Percentiles rank a stretch among this genome's conserved stretches.
These are phyloP conservation scores for Peromyscus leucopus DNA, from an alignment of 2,113 vertebrate genomes.

Conservation along the genomic window DNA sequence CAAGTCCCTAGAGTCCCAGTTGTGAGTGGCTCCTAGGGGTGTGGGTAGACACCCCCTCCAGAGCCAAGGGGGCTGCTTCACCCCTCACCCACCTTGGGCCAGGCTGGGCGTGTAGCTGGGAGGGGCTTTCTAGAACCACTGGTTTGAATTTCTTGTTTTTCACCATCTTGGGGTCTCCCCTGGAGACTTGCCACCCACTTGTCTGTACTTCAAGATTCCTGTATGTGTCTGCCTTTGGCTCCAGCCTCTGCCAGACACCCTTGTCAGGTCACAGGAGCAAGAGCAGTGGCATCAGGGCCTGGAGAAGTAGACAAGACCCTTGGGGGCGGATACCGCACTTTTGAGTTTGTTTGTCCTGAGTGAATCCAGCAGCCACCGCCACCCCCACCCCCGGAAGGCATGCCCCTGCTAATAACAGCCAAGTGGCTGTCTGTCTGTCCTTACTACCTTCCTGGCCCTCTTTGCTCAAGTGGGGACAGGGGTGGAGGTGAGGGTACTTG, in stretches of 20 bases:
- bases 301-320: neutral
- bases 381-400: neutral
- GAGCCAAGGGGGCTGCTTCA: neutral
- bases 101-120: neutral
- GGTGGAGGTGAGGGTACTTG: neutral
- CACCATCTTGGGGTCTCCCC: neutral
- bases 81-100: neutral
- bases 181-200: neutral
- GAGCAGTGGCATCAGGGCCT: neutral
- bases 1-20: neutral
- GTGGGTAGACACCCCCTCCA: neutral
- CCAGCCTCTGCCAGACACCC: neutral
- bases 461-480: neutral
- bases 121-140: neutral
- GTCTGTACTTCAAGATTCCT: neutral
- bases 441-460: neutral
- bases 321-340: neutral
- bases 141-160: neutral
- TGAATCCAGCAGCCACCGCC: neutral
- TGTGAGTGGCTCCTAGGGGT: neutral
- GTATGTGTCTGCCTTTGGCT: too few species aligned
- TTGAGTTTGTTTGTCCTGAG: neutral
- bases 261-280: neutral
- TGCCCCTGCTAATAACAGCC: neutral
- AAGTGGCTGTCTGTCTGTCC: neutral